Evolutionary conservation across 2,888 invertebrate genomes (phyloP).

Genomic region (Galeruca laticollis): DNA sequence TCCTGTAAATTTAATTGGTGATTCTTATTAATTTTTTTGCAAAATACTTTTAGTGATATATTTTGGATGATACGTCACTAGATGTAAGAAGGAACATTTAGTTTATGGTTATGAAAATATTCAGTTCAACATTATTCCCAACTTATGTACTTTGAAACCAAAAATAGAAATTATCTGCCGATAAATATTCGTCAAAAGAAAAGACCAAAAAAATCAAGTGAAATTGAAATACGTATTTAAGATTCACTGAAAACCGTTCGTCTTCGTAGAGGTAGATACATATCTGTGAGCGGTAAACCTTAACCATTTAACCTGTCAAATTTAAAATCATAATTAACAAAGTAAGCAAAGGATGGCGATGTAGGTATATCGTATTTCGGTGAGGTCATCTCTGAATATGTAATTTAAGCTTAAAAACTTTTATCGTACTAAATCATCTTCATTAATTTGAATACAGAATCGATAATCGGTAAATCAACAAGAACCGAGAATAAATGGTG

Average conservation of each 20-base stretch:
- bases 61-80: no score
- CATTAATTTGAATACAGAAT: conserved; percentile 45
- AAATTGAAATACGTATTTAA: neutral
- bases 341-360: conserved; percentile 29
- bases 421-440: conserved; percentile 43
- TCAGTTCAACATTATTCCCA: no score
- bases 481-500: conserved; percentile 45
- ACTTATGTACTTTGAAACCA: no score
- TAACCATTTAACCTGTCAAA: conserved; percentile 25
- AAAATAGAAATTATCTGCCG: no score
- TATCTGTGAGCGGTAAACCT: conserved; percentile 8
- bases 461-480: conserved; percentile 41
- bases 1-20: no score
- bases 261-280: conserved; percentile 6
- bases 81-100: no score
- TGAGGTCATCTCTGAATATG: conserved; percentile 28
- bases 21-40: no score
- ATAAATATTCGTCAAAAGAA: no score
- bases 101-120: no score
- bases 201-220: no score
- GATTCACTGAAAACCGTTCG: neutral
- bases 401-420: conserved; percentile 31
- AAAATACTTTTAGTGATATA: no score
- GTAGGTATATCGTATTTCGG: conserved; percentile 29
- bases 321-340: conserved; percentile 29